A percentile compares a stretch with the other conserved stretches of the same genome.
These are phyloP conservation scores for Steatornis caripensis DNA, from an alignment of 2,113 vertebrate species.

Conservation along the genomic window DNA sequence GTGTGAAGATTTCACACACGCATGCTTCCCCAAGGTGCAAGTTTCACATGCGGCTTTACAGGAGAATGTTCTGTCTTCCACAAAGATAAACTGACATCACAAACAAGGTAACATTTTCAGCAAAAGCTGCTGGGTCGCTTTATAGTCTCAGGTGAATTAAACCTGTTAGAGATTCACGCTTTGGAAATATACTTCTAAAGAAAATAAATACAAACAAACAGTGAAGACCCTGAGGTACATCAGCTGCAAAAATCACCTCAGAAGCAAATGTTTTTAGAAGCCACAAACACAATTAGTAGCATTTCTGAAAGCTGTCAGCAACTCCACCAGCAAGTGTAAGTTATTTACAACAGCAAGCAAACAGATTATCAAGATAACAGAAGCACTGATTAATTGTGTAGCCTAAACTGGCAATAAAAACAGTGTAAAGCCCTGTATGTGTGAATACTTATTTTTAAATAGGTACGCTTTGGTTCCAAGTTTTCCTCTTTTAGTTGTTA, in stretches of 20 bases:
- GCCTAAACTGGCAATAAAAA: conserved; percentile 16
- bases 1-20: rapidly evolving
- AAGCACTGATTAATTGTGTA: conserved; percentile 38
- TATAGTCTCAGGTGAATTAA: not conserved
- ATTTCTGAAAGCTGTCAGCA: conserved; percentile 34
- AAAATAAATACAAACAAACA: conserved; percentile 29
- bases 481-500: not conserved
- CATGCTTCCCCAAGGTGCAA: not conserved
- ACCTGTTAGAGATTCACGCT: not conserved
- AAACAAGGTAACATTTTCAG: not conserved
- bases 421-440: not conserved
- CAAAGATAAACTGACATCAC: not conserved
- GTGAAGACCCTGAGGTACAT: not conserved
- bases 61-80: not conserved
- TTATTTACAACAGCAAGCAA: conserved; percentile 25
- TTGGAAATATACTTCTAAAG: not conserved
- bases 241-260: not conserved
- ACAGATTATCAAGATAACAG: conserved; percentile 26
- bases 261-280: not conserved
- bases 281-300: not conserved
- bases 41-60: not conserved
- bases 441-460: conserved; percentile 16
- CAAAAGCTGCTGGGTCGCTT: not conserved
- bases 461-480: not conserved
- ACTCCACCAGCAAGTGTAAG: not conserved